Evolutionary conservation across 2,797 vertebrate genomes (phyloP), one percentile per base, ranked within the genome.

Genomic region (Gila robusta): DNA sequence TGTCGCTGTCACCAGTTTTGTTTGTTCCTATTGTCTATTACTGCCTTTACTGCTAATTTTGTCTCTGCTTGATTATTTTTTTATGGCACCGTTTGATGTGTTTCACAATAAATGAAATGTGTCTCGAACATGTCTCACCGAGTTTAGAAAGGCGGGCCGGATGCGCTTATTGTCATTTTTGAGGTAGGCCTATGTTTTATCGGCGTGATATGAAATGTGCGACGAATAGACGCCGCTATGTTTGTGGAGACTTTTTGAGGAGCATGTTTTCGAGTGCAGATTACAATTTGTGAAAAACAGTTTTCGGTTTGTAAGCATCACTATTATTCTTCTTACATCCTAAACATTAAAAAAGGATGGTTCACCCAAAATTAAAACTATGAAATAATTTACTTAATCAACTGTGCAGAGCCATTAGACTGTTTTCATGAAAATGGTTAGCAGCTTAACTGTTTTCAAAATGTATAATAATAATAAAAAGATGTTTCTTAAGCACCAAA

Each of bases 1-100:
- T 59, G 69, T 83, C 26, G 9, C 87, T 85, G 87, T 89, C 89
- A 85, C 23, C 82, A 11, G 4, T 6, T 74, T 39, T 52, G 35
- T 86, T 79, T 35, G 49, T 78, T 83, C 71, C 73, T 79, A 70
- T 76, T 82, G 78, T 88, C 81, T 77, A 83, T 85, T 87, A 87
- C 74, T 86, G 78, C 79, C 89, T 82, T 88, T 89, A 89, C 74
- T 72, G 77, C 87, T 89, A 86, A 89, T 86, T 80, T 85, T 84
- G 76, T 85, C 64, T 76, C 69, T 17, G 28, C 78, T 84, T 85
- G 79, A 88, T 84, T 86, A 67, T 70, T 69, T 70, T 78, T 41
- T 28, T 44, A 4, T 44, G 37, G 37, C 54, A 71, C 21, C 1
- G 4, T 85, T 79, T 85, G 19, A 62, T 79, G 72, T 66, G 66